Evolutionary conservation across 2,797 vertebrate species (phyloP), one percentile per base, ranked within the genome.

Genomic region (Darevskia mixta): DNA sequence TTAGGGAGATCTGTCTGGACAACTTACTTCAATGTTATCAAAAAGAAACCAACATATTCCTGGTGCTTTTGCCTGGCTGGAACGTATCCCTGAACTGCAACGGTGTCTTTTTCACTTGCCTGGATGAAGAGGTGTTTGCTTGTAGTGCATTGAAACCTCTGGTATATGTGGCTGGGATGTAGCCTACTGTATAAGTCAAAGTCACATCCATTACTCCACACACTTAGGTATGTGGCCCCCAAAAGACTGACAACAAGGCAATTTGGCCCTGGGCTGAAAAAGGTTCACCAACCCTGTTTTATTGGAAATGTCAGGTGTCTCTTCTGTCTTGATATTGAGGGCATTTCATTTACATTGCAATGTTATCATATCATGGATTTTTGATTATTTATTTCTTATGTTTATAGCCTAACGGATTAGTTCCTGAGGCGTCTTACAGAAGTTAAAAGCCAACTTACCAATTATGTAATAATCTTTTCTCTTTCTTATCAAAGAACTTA

Each of bases 401-500:
- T 55, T 55, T 55, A 55, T 15, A 55, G 49, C 49, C 49, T 55
- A 15, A 55, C 3, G 13, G 49, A 55, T 55, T 15, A 55, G 49
- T 55, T 55, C 49, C 49, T 4, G 15, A 55, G 13, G 13, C 13
- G 3, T 15, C 49, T 55, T 55, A 55, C 49, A 55, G 13, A 55
- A 55, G 49, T 55, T 49, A 55, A 55, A 55, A 55, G 49, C 49
- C 49, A 55, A 55, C 13, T 55, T 15, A 55, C 49, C 71, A 32
- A 75, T 79, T 13, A 67, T 69, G 75, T 85, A 91, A 0, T 20
- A 23, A 9, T 25, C 71, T 81, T 89, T 41, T 58, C 88, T 20
- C 90, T 90, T 91, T 20, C 3, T 49, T 87, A 86, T 25, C 45
- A 91, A 67, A 43, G 85, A 83, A 45, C 41, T 32, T 5, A 82